Evolutionary conservation across 2,797 vertebrate species (phyloP), one percentile per base, ranked within the genome.

Genomic region (Percopsis omiscomaycus): DNA sequence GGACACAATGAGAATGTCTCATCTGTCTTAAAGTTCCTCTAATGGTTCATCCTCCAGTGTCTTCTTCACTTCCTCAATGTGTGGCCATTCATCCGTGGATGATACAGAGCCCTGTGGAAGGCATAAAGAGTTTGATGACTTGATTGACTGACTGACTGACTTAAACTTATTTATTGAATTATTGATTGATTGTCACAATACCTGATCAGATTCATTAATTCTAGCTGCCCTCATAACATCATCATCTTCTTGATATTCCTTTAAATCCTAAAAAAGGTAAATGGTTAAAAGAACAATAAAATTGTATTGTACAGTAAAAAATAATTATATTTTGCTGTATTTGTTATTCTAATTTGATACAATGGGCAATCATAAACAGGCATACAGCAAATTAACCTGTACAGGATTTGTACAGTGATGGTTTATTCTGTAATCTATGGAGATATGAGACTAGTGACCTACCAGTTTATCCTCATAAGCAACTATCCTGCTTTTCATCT

Each of bases 161-260:
- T 48, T 45, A 2, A 59, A 46, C 11, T 10, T 16, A 30, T 3
- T 1, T n/a, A 45, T 13, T 6, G 37, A 16, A n/a, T 27, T 22
- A 14, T 8, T 45, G 37, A 54, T 47, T 46, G 12, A 51, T 28
- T 22, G 55, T 44, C 4, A 47, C 12, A 30, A 46, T 79, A 91
- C 89, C 85, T 84, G 73, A 84, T 89, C 73, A 49, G 78, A 73
- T 14, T 79, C 84, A 37, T n/a, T 65, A 0, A 30, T 59, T 30
- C 29, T 63, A 3, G 4, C 12, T 14, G 54, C 0, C 1, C 22
- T 46, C 30, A 67, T 0, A 10, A 64, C 5, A n/a, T 67, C 78
- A 28, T 6, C 47, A 11, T 80, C 70, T 3, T 88, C 77, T 0
- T 6, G 1, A 55, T 78, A 70, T 1, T 61, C 69, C 27, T 62